A percentile compares a stretch with the other conserved stretches of the same genome.
These are phyloP conservation scores for Etheostoma cragini DNA, from an alignment of 2,113 vertebrate genomes.

Conservation along the genomic window DNA sequence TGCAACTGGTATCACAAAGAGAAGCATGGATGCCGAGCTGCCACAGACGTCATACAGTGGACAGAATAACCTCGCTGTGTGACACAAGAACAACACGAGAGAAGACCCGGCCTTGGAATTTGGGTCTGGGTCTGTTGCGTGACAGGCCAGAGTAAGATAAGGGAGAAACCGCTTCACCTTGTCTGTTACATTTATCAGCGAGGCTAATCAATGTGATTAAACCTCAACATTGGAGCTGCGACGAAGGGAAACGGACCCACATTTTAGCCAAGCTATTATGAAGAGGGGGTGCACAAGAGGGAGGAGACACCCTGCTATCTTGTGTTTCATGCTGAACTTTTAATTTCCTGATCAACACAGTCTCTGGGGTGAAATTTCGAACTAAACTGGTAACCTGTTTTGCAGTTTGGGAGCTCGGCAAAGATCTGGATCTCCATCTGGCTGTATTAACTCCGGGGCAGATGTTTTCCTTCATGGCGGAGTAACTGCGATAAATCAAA, in stretches of 20 bases:
- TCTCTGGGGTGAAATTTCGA: conserved; percentile 40
- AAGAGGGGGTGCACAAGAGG: background rate
- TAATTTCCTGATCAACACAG: conserved; percentile 68
- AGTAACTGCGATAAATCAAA: conserved; percentile 50
- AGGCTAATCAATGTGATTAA: conserved; percentile 69
- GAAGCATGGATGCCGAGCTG: background rate
- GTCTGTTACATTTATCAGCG: conserved; percentile 60
- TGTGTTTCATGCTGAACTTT: conserved; percentile 56
- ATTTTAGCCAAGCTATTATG: conserved; percentile 23
- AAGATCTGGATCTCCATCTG: conserved; percentile 45
- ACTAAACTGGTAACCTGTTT: conserved; percentile 28
- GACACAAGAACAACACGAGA: conserved; percentile 4
- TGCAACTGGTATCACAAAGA: conserved; percentile 23
- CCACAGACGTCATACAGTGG: background rate
- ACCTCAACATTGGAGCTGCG: conserved; percentile 49
- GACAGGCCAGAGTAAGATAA: conserved; percentile 61
- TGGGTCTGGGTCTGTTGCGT: conserved; percentile 35
- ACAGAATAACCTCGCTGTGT: conserved; percentile 20
- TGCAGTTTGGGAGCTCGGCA: conserved; percentile 1
- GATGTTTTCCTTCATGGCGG: conserved; percentile 60
- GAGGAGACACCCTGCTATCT: conserved; percentile 45
- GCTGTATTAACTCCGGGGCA: conserved; percentile 45
- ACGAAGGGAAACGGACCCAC: conserved; percentile 44
- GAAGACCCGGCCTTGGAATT: conserved; percentile 28
- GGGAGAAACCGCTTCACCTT: conserved; percentile 28